Evolutionary conservation across 2,797 vertebrate species (phyloP).

Genomic region (Gastrophryne carolinensis): DNA sequence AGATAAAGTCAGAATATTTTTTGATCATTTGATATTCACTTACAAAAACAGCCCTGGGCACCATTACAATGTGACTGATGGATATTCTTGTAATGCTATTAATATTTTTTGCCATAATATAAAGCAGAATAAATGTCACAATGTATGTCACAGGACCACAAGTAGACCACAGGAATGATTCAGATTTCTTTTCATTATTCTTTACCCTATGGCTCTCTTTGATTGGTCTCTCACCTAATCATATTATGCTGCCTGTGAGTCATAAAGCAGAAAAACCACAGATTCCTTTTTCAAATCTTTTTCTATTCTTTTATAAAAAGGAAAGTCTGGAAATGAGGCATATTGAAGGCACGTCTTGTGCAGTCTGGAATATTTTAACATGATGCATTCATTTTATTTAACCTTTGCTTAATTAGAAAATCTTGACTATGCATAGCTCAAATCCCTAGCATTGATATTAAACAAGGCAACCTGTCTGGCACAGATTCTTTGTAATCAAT

Average conservation of each 20-base stretch:
- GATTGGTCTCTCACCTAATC: conserved; percentile 45
- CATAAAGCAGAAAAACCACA: conserved; percentile 36
- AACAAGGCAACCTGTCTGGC: background rate
- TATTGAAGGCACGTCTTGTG: conserved; percentile 17
- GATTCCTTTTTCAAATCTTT: conserved; percentile 34
- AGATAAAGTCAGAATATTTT: conserved; percentile 21
- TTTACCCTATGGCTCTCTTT: conserved; percentile 48
- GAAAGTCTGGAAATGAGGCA: conserved; percentile 7
- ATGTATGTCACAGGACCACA: conserved; percentile 30
- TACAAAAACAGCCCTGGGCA: conserved; percentile 8
- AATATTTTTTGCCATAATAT: conserved; percentile 26
- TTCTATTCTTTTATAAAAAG: conserved; percentile 18
- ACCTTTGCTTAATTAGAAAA: conserved; percentile 36
- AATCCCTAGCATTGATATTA: background rate
- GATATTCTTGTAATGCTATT: conserved; percentile 32
- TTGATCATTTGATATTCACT: conserved; percentile 10
- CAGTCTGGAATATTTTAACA: conserved; percentile 31
- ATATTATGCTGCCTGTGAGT: conserved; percentile 48
- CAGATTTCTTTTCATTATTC: conserved; percentile 45
- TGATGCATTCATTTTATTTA: conserved; percentile 16
- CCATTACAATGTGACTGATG: conserved; percentile 21
- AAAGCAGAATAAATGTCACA: conserved; percentile 47
- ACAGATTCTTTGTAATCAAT: background rate
- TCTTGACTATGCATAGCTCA: background rate
- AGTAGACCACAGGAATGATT: conserved; percentile 45